Percentiles rank a stretch among this genome's conserved stretches.
phyloP scores from a whole-genome alignment of 1,140 invertebrate genomes.

The Macrostomum lignano region DNA sequence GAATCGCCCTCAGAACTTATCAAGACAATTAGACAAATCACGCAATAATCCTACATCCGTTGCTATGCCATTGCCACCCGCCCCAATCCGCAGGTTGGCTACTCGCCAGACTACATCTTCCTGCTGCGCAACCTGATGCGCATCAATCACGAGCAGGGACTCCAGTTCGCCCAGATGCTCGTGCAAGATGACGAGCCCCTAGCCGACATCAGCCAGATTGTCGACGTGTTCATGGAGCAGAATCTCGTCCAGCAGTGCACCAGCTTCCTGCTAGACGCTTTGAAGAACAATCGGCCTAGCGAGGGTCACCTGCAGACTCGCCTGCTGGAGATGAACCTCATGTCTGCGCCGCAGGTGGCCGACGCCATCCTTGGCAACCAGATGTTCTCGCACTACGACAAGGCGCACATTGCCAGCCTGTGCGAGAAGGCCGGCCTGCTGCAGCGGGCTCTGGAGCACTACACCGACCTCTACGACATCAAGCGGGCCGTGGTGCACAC shows the following conservation, averaged over 20 bases:
- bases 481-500: slow-evolving; percentile 91
- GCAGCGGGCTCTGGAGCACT: slow-evolving; percentile 44
- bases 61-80: too few relatives aligned
- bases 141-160: slow-evolving; percentile 66
- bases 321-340: slow-evolving; percentile 87
- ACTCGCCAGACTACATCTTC: slow-evolving; percentile 87
- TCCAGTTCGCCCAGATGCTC: slow-evolving; percentile 45
- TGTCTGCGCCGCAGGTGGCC: slow-evolving; percentile 90
- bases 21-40: too few relatives aligned
- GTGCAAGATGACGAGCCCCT: slow-evolving; percentile 88
- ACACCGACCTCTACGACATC: slow-evolving; percentile 79
- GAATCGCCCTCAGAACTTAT: too few relatives aligned
- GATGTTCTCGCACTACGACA: slow-evolving; percentile 97
- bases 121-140: slow-evolving; percentile 81
- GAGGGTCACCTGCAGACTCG: slow-evolving; percentile 85
- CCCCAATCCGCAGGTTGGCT: too few relatives aligned
- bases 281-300: slow-evolving; percentile 84
- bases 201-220: too few relatives aligned
- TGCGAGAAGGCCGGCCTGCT: slow-evolving; percentile 92
- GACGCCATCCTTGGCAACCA: slow-evolving; percentile 95
- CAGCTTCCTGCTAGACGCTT: slow-evolving; percentile 72
- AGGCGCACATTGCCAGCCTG: slow-evolving; percentile 78
- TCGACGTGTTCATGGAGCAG: slow-evolving; percentile 96
- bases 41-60: too few relatives aligned
- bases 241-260: slow-evolving; percentile 97